Conservation (phyloP, 2,888 invertebrate species). For the Megastigmus dorsalis region DNA sequence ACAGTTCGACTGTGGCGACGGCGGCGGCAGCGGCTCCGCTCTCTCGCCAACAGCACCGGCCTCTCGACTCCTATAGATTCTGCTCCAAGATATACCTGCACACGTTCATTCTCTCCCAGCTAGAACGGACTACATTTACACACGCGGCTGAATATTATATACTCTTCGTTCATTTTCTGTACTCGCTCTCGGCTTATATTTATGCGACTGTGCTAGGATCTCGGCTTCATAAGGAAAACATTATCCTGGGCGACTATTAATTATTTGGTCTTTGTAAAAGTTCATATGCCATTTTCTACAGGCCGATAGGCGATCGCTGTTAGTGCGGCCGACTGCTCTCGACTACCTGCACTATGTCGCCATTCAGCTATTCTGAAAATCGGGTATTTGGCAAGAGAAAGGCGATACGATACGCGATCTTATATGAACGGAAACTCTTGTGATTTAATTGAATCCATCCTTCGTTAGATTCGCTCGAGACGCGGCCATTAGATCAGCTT, state of each 20-base stretch:
- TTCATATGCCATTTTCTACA: neutral
- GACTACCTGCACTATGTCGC: too few relatives aligned
- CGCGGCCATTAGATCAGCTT: neutral
- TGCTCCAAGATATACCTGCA: neutral
- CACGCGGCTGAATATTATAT: too few relatives aligned
- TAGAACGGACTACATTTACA: neutral
- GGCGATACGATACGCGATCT: too few relatives aligned
- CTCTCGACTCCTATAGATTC: neutral
- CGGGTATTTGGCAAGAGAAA: slow-evolving; percentile 2
- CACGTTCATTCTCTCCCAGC: too few relatives aligned
- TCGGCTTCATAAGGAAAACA: too few relatives aligned
- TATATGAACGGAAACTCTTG: too few relatives aligned
- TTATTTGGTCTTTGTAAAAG: slow-evolving; percentile 1
- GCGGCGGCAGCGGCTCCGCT: too few relatives aligned
- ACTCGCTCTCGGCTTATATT: slow-evolving; percentile 3
- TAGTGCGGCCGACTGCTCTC: too few relatives aligned
- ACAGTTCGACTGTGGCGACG: neutral
- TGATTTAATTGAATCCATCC: slow-evolving; percentile 10
- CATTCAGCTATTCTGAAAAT: too few relatives aligned
- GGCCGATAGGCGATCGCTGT: slow-evolving; percentile 1
- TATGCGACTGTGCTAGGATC: too few relatives aligned
- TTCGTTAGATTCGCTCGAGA: neutral
- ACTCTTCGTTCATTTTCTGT: slow-evolving; percentile 22
- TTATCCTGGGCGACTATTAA: neutral
- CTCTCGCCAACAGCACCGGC: neutral